Conservation (phyloP, 2,113 vertebrate genomes). For the Danionella cerebrum region DNA sequence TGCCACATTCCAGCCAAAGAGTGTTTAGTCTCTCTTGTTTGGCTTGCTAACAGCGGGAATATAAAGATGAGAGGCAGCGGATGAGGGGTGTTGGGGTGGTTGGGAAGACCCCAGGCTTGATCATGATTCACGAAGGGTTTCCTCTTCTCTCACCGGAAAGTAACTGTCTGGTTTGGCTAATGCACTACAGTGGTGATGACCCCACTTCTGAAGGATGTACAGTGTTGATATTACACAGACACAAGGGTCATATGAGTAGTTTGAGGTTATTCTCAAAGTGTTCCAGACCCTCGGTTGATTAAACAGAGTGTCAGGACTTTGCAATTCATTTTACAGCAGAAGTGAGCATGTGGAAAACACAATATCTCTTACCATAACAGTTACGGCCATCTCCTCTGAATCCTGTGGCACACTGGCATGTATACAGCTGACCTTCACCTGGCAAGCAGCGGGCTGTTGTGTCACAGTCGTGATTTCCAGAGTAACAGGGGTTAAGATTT, state of each 20-base stretch:
- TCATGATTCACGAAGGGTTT: slow-evolving; percentile 10
- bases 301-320: slow-evolving; percentile 30
- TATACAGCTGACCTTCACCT: slow-evolving; percentile 57
- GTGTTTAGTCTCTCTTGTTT: slow-evolving; percentile 3
- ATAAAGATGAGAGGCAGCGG: neutral
- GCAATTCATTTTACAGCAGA: slow-evolving; percentile 5
- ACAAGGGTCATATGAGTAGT: neutral
- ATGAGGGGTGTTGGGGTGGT: too few relatives aligned
- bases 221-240: slow-evolving; percentile 23
- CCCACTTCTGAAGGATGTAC: neutral
- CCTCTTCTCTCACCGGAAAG: neutral
- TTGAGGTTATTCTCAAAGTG: neutral
- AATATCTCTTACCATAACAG: slow-evolving; percentile 70
- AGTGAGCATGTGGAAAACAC: neutral
- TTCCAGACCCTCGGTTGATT: slow-evolving; percentile 15
- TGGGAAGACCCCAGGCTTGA: neutral
- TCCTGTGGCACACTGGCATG: slow-evolving; percentile 76
- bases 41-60: slow-evolving; percentile 7
- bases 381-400: slow-evolving; percentile 74
- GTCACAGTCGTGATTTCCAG: slow-evolving; percentile 76
- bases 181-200: slow-evolving; percentile 1
- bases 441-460: slow-evolving; percentile 74
- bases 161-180: neutral
- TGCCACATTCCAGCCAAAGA: neutral
- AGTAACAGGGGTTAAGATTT: slow-evolving; percentile 75